phyloP scores from a whole-genome alignment of 2,113 vertebrate genomes.

The Pandion haliaetus region DNA sequence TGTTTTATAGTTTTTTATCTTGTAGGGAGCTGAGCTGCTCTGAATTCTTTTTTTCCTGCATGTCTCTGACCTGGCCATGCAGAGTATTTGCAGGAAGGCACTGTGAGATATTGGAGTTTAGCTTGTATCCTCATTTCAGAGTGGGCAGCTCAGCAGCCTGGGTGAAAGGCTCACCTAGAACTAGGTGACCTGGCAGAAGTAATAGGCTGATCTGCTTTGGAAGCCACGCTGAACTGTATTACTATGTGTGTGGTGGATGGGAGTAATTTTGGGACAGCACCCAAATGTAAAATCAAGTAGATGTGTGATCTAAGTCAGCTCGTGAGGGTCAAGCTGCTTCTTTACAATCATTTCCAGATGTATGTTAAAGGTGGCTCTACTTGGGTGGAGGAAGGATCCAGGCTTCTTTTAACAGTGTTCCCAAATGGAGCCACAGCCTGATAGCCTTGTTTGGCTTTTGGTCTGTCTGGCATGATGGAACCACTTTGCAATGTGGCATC shows the following conservation, averaged over 20 bases:
- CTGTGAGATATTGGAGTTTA: background rate
- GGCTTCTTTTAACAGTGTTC: background rate
- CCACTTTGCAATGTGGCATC: background rate
- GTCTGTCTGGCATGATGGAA: background rate
- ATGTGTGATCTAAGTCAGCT: constrained; percentile 1
- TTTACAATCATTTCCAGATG: background rate
- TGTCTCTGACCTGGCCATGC: background rate
- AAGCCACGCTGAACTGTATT: background rate
- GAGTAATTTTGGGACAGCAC: background rate
- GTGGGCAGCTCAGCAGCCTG: background rate
- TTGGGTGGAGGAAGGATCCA: background rate
- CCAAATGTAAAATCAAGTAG: constrained; percentile 10
- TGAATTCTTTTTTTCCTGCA: background rate
- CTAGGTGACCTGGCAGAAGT: background rate
- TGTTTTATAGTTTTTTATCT: background rate
- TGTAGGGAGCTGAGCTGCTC: background rate
- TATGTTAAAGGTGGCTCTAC: background rate
- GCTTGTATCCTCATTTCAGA: background rate
- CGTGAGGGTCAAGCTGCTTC: background rate
- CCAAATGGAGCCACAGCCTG: background rate
- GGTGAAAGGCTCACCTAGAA: background rate
- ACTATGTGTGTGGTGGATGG: background rate
- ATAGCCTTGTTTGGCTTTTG: background rate
- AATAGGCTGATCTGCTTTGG: background rate
- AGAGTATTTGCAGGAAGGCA: background rate